Base-by-base conservation (phyloP, 2,113 vertebrate species). In the Otus sunia region DNA sequence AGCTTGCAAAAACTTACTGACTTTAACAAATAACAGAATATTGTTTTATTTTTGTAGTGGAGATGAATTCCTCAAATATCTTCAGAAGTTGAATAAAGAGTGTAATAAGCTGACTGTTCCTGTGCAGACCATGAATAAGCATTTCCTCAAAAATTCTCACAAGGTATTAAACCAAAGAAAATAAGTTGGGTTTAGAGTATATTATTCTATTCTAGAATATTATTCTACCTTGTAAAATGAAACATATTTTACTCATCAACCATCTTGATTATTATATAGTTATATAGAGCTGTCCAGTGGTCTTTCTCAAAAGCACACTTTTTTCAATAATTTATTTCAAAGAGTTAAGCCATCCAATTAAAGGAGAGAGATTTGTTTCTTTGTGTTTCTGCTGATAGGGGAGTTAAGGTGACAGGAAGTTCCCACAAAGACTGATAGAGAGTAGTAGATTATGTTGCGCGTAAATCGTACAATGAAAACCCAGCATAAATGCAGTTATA, bases 51-150 rank as follows among this genome's bases (percentile, higher is more conserved):
- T 92, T 96, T 98, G 52, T 97, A 99, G 99, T 96, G 98, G 96
- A 92, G 99, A 99, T 94, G 99, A 99, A 74, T 98, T 99, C 73
- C 97, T 98, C 45, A 98, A 92, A 86, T 99, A 99, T 96, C 98
- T 99, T 93, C 95, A 99, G 86, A 99, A 98, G 86, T 74, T 99
- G 95, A 98, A 97, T 86, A 98, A 98, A 50, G 99, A 99, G 52
- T 99, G 99, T 96, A 97, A 82, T 93, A 99, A 98, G 86, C 97
- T 99, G 96, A 99, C 97, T 5, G 88, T 98, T 94, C 96, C 95
- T 9, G 96, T 99, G 74, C 98, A 99, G 94, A 98, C 98, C 37
- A 81, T 98, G 86, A 97, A 98, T 94, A 94, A 96, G 30, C 98
- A 98, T 66, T 99, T 99, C 60, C 98, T 99, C 41, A 95, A 95